phyloP scores from a whole-genome alignment of 2,113 vertebrate genomes.

The Hirundichthys speculiger region DNA sequence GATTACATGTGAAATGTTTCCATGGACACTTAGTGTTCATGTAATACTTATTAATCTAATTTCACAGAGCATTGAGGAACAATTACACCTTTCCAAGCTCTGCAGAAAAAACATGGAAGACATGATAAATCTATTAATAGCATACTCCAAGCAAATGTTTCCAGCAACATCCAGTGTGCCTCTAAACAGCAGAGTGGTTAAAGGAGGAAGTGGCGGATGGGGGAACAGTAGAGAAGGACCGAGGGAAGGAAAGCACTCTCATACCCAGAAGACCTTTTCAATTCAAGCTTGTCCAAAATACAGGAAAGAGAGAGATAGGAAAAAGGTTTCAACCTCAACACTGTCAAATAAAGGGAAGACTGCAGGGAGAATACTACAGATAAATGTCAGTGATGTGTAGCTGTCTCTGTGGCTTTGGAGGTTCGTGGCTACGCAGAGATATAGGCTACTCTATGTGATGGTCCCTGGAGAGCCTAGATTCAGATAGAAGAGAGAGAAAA shows the following conservation, averaged over 20 bases:
- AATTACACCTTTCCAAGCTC: background rate
- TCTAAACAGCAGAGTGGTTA: conserved; percentile 2
- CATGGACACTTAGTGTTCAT: conserved; percentile 34
- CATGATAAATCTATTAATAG: conserved; percentile 9
- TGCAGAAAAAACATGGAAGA: background rate
- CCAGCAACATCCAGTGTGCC: conserved; percentile 1
- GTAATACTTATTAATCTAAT: conserved; percentile 24
- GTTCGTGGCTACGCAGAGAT: conserved; percentile 47
- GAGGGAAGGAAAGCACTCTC: conserved; percentile 21
- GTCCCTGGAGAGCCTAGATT: conserved; percentile 23
- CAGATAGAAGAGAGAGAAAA: background rate
- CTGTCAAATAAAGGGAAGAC: conserved; percentile 59
- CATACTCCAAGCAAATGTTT: background rate
- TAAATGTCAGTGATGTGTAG: conserved; percentile 65
- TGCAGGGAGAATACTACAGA: conserved; percentile 64
- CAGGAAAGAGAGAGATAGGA: conserved; percentile 41
- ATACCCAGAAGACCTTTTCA: conserved; percentile 53
- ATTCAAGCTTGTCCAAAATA: conserved; percentile 44
- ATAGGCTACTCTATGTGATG: conserved; percentile 11
- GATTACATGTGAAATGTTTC: conserved; percentile 21
- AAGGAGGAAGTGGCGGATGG: background rate
- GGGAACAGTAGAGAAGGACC: background rate
- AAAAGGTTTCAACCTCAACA: conserved; percentile 48
- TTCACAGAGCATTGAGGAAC: background rate
- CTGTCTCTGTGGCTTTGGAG: conserved; percentile 28